Evolutionary conservation across 2,113 vertebrate species (phyloP).

Genomic region (Hippolais icterina): DNA sequence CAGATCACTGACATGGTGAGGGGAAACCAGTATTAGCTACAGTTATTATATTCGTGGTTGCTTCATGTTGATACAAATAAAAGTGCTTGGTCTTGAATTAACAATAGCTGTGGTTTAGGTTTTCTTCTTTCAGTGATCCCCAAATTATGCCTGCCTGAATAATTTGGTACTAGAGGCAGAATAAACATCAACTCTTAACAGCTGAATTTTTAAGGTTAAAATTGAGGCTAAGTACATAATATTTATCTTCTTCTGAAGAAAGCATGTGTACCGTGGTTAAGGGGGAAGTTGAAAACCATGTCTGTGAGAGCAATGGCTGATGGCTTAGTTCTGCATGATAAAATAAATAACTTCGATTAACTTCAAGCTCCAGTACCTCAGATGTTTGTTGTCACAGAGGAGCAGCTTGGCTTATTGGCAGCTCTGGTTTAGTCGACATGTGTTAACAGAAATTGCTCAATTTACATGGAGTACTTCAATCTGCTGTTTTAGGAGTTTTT

Average conservation of each 20-base stretch:
- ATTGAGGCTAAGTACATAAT: background rate
- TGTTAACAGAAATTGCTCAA: constrained; percentile 58
- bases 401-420: constrained; percentile 59
- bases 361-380: constrained; percentile 51
- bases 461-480: constrained; percentile 54
- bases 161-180: constrained; percentile 17
- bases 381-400: constrained; percentile 63
- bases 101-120: background rate
- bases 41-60: background rate
- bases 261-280: background rate
- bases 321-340: constrained; percentile 52
- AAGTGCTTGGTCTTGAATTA: background rate
- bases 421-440: constrained; percentile 44
- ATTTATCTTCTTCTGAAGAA: background rate
- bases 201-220: constrained; percentile 37
- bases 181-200: constrained; percentile 3
- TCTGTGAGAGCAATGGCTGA: constrained; percentile 28
- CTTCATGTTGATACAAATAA: background rate
- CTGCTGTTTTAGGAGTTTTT: constrained; percentile 55
- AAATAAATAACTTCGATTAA: constrained; percentile 61
- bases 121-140: background rate
- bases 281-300: background rate
- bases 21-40: background rate
- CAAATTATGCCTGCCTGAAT: background rate
- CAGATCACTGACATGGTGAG: background rate